Base-by-base conservation (phyloP, 1,140 invertebrate species). In the Pseudoatta argentina region DNA sequence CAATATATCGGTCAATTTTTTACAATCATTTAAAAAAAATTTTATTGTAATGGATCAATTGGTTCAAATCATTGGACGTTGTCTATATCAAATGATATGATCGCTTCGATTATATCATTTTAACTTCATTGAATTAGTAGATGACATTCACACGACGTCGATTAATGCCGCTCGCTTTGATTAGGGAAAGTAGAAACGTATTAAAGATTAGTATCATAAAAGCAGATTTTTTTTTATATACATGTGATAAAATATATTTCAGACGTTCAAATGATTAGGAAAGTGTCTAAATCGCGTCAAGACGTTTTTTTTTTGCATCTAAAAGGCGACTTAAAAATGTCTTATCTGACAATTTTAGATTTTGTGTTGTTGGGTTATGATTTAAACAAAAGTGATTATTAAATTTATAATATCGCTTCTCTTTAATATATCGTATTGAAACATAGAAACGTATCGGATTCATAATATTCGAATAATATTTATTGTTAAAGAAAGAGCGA, bases 1-100 rank as follows among this genome's bases (percentile, higher is more conserved):
- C 5, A 57, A 51, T 48, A 63, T 39, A 73, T 39, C 14, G 71
- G 14, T 75, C 30, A 61, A 71, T 87, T 87, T 34, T 34, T 21
- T 77, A 21, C 51, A 53, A 30, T 53, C 30, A 53, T 10, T 67
- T 12, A 75, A 79, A 66, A 86, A 24, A 18, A 44, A 27, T 21
- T 2, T 48, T 21, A 12, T 34, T 66, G 30, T 51, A 34, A 71
- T 59, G 5, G 24, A 73, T n/a, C 16, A 7, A 51, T 59, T 30
- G 69, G 1, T 16, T 1, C 24, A 73, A 8, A 16, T 64, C 57
- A 21, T 57, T 5, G 21, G 7, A 63, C 39, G 14, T 69, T 55
- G 7, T 7, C 69, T 57, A n/a, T 3, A 16, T 21, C 14, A 18
- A 67, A 55, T 21, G 8, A 18, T 24, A 3, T 71, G 4, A 39